phyloP scores from a whole-genome alignment of 1,140 invertebrate genomes.

The Cepaea nemoralis region DNA sequence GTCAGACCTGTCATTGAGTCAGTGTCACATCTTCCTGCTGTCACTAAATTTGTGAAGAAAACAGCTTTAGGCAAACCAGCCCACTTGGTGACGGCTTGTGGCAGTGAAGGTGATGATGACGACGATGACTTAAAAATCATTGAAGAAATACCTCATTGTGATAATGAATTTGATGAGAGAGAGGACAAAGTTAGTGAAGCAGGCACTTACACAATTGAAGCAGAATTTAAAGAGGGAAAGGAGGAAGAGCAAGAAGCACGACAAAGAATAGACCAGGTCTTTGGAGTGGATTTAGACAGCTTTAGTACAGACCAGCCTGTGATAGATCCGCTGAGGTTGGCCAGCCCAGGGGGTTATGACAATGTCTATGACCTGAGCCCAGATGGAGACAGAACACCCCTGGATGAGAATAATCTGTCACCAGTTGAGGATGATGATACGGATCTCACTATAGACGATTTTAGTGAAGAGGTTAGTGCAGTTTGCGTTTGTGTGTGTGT shows the following conservation, averaged over 20 bases:
- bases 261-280: conserved; percentile 86
- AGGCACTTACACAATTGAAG: conserved; percentile 86
- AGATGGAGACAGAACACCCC: conserved; percentile 59
- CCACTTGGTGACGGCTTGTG: neutral
- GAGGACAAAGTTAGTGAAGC: conserved; percentile 83
- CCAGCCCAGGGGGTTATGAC: conserved; percentile 37
- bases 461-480: conserved; percentile 14
- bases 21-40: neutral
- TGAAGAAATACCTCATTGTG: neutral
- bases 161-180: conserved; percentile 5
- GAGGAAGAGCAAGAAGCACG: conserved; percentile 88
- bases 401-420: conserved; percentile 34
- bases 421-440: conserved; percentile 21
- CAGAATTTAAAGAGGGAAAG: conserved; percentile 82
- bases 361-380: conserved; percentile 16
- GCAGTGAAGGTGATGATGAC: conserved; percentile 1
- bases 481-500: neutral
- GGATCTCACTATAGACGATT: conserved; percentile 26
- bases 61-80: neutral
- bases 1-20: conserved; percentile 1
- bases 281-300: conserved; percentile 74
- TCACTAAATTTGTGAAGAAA: neutral
- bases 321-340: conserved; percentile 19
- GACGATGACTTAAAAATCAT: conserved; percentile 44
- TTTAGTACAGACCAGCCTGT: conserved; percentile 42